Conservation (phyloP, 2,888 invertebrate species). For the Apomyelois bistriatella region DNA sequence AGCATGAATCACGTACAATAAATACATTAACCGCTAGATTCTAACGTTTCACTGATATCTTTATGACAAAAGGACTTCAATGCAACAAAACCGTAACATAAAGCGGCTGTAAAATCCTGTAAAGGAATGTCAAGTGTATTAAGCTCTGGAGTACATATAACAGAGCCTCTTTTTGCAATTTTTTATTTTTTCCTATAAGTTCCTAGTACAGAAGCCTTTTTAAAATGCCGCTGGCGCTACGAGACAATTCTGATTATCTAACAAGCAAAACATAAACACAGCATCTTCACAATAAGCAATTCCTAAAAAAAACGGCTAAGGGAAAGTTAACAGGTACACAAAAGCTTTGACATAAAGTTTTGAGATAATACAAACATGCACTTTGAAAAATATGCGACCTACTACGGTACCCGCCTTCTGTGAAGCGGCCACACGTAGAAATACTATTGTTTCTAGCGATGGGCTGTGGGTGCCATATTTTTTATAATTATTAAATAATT, state of each 20-base stretch:
- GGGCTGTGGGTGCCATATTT: neutral
- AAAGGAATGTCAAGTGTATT: slow-evolving; percentile 1
- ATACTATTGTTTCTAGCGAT: neutral
- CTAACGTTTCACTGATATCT: slow-evolving; percentile 54
- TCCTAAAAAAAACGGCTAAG: slow-evolving; percentile 52
- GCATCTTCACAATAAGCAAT: slow-evolving; percentile 42
- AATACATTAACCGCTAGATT: slow-evolving; percentile 48
- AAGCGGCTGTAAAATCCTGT: slow-evolving; percentile 10
- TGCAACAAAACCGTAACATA: slow-evolving; percentile 26
- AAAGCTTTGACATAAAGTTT: slow-evolving; percentile 37
- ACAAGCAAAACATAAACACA: slow-evolving; percentile 60
- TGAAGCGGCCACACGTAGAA: slow-evolving; percentile 20
- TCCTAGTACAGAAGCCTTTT: slow-evolving; percentile 53
- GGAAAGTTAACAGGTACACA: slow-evolving; percentile 66
- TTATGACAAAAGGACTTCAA: slow-evolving; percentile 46
- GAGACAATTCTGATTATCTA: slow-evolving; percentile 60
- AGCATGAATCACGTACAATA: slow-evolving; percentile 46
- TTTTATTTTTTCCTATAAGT: slow-evolving; percentile 31
- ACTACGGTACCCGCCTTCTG: slow-evolving; percentile 48
- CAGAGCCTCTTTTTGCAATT: neutral
- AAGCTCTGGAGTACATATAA: slow-evolving; percentile 22
- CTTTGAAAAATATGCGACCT: slow-evolving; percentile 50
- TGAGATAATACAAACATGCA: slow-evolving; percentile 53
- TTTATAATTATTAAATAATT: neutral
- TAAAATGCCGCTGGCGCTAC: slow-evolving; percentile 56